These are phyloP conservation scores for Chromis chromis DNA, from an alignment of 2,797 vertebrate genomes.

Conservation along the genomic window DNA sequence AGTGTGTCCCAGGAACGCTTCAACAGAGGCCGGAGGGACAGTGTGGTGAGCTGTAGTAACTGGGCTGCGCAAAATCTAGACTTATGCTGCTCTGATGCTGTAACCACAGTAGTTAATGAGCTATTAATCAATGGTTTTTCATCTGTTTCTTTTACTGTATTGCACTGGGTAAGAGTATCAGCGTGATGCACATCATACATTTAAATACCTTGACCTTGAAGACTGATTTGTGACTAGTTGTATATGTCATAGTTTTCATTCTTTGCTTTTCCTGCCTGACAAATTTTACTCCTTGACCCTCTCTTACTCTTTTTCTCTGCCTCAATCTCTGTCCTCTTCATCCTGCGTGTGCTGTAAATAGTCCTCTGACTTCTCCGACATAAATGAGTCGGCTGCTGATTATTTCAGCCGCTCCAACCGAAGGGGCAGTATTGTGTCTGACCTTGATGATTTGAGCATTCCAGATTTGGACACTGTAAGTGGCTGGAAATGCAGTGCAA, in stretches of 20 bases:
- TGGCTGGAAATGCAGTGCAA: slow-evolving; percentile 68
- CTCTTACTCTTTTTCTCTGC: slow-evolving; percentile 49
- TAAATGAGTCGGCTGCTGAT: slow-evolving; percentile 93
- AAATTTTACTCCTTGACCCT: not conserved
- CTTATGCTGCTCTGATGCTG: not conserved
- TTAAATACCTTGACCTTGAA: not conserved
- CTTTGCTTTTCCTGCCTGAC: slow-evolving; percentile 14
- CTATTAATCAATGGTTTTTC: not conserved
- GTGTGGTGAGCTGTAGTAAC: slow-evolving; percentile 87
- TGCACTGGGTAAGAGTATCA: not conserved
- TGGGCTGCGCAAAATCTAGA: not conserved
- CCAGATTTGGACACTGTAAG: slow-evolving; percentile 92
- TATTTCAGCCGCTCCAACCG: slow-evolving; percentile 95
- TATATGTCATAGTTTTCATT: slow-evolving; percentile 24
- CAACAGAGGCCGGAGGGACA: slow-evolving; percentile 86
- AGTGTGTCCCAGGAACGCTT: slow-evolving; percentile 85
- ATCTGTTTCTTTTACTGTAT: not conserved
- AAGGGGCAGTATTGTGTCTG: slow-evolving; percentile 94
- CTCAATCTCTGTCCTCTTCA: slow-evolving; percentile 32
- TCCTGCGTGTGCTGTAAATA: slow-evolving; percentile 69
- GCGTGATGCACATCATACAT: not conserved
- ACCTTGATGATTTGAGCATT: slow-evolving; percentile 90
- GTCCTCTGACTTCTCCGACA: slow-evolving; percentile 91
- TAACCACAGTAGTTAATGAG: slow-evolving; percentile 4
- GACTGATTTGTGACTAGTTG: not conserved